phyloP scores from a whole-genome alignment of 2,113 vertebrate species.

The Hepsetus odoe region DNA sequence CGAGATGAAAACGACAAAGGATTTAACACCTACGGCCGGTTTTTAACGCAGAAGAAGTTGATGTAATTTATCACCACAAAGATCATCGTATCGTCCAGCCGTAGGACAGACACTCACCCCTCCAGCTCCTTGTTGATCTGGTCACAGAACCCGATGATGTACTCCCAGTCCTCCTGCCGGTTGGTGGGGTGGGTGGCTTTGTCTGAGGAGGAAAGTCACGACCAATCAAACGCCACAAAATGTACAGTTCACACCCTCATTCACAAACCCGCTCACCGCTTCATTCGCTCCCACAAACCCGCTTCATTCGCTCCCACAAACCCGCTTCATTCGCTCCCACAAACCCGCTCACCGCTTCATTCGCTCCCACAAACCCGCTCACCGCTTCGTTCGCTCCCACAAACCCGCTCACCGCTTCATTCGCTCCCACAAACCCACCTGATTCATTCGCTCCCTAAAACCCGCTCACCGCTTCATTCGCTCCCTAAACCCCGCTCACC shows the following conservation, averaged over 20 bases:
- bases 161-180: conserved; percentile 98
- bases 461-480: too few relatives aligned
- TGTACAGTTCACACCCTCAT: not conserved
- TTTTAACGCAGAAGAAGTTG: too few relatives aligned
- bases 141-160: conserved; percentile 98
- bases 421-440: too few relatives aligned
- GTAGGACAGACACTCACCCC: conserved; percentile 76
- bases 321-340: not conserved
- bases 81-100: too few relatives aligned
- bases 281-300: not conserved
- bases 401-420: too few relatives aligned
- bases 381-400: too few relatives aligned
- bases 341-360: too few relatives aligned
- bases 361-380: too few relatives aligned
- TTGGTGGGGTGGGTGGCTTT: conserved; percentile 97
- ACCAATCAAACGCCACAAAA: not conserved
- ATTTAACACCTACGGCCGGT: too few relatives aligned
- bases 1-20: too few relatives aligned
- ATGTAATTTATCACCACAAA: too few relatives aligned
- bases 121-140: conserved; percentile 98
- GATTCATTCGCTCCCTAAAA: too few relatives aligned
- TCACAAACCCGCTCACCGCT: not conserved
- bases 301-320: not conserved
- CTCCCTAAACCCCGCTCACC: not conserved
- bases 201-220: conserved; percentile 75